A percentile compares a stretch with the other conserved stretches of the same genome.
Evolutionary conservation across 2,888 invertebrate genomes (phyloP).

Genomic region (Ernsta delagoae): DNA sequence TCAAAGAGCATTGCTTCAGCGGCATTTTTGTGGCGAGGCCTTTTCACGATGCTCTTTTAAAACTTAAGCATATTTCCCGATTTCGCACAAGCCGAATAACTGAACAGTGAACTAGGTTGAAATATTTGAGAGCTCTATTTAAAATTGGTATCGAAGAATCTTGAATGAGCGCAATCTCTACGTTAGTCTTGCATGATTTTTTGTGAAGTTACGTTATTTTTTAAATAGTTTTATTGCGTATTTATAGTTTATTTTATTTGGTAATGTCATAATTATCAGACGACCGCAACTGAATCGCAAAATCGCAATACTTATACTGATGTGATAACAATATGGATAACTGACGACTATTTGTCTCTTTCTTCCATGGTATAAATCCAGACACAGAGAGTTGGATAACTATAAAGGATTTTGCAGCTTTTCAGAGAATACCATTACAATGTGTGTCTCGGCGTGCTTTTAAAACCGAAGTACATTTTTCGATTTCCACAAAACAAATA

Average conservation of each 20-base stretch:
- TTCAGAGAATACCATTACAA: background rate
- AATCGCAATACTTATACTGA: no score
- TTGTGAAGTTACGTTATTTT: no score
- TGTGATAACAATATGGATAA: no score
- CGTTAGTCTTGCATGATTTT: no score
- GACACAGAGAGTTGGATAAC: background rate
- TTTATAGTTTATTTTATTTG: no score
- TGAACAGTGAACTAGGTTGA: conserved; percentile 14
- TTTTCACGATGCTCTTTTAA: conserved; percentile 21
- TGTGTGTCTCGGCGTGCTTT: background rate
- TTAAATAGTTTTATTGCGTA: no score
- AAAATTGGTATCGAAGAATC: conserved; percentile 8
- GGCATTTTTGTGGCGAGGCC: conserved; percentile 8
- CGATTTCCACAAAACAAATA: conserved; percentile 13
- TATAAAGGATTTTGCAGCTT: background rate
- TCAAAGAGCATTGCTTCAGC: background rate
- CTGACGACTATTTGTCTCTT: no score
- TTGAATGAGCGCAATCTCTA: no score
- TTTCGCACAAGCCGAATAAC: conserved; percentile 19
- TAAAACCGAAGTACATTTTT: conserved; percentile 7
- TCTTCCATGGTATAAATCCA: background rate
- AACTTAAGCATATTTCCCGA: conserved; percentile 24
- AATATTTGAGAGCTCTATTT: conserved; percentile 16
- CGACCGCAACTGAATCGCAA: no score
- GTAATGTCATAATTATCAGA: no score